A percentile compares a stretch with the other conserved stretches of the same genome.
phyloP scores from a whole-genome alignment of 2,113 vertebrate species.

The Orycteropus afer region DNA sequence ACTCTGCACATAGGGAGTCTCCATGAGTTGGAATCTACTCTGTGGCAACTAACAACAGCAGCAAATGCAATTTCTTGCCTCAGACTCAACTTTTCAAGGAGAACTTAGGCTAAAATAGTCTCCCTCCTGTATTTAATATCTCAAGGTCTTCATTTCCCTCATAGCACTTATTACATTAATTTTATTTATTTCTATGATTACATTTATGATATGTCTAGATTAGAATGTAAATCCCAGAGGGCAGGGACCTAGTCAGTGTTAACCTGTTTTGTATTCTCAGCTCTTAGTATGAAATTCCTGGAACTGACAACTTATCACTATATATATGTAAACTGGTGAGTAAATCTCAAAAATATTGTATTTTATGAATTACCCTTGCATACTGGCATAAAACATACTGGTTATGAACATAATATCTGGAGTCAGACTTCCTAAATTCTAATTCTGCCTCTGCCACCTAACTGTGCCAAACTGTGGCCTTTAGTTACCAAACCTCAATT shows the following conservation, averaged over 20 bases:
- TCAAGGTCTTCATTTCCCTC: not conserved
- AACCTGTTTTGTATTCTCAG: not conserved
- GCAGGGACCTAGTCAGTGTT: not conserved
- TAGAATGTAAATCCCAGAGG: not conserved
- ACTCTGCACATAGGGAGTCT: too few species aligned
- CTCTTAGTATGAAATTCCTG: not conserved
- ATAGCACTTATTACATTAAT: not conserved
- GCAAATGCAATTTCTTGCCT: not conserved
- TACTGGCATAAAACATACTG: not conserved
- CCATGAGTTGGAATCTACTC: too few species aligned
- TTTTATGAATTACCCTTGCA: not conserved
- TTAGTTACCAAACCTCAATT: not conserved
- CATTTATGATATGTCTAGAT: not conserved
- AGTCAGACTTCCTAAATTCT: not conserved
- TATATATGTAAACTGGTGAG: not conserved
- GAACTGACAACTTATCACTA: not conserved
- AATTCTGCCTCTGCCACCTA: not conserved
- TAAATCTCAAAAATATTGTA: not conserved
- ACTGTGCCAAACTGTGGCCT: not conserved
- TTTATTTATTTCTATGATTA: not conserved
- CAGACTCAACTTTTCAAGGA: not conserved
- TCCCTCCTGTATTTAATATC: not conserved
- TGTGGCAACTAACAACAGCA: too few species aligned
- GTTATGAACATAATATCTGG: not conserved
- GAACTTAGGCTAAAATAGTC: not conserved